Conservation (phyloP, 1,140 invertebrate species). For the Cyclargus thomasi region DNA sequence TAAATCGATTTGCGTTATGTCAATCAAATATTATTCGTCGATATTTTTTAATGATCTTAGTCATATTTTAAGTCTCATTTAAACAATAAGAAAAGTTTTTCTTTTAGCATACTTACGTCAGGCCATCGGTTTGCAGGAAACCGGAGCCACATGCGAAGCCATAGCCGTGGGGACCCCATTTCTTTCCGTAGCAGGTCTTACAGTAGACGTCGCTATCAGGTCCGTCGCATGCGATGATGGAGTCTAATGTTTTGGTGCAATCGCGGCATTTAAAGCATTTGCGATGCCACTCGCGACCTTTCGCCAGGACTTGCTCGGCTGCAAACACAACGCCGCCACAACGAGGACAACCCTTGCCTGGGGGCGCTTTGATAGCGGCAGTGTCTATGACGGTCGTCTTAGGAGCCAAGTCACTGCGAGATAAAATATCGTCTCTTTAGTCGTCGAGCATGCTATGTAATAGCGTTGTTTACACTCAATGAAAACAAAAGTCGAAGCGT, state of each 20-base stretch:
- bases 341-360: slow-evolving; percentile 91
- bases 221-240: slow-evolving; percentile 94
- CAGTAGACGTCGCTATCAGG: slow-evolving; percentile 94
- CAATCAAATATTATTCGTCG: too few species aligned
- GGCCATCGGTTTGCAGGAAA: slow-evolving; percentile 91
- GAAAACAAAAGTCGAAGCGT: background rate
- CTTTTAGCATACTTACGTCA: slow-evolving; percentile 79
- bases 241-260: slow-evolving; percentile 94
- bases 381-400: slow-evolving; percentile 87
- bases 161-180: slow-evolving; percentile 95
- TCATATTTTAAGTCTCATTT: too few species aligned
- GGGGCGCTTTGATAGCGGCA: slow-evolving; percentile 84
- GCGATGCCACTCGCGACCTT: slow-evolving; percentile 95
- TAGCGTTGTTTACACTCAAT: background rate
- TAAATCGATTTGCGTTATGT: too few species aligned
- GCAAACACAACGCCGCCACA: slow-evolving; percentile 94
- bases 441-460: background rate
- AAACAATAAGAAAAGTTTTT: too few species aligned
- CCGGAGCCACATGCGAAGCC: slow-evolving; percentile 96
- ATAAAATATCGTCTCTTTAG: background rate
- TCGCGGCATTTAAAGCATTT: slow-evolving; percentile 98
- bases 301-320: slow-evolving; percentile 91
- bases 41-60: too few species aligned
- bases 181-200: slow-evolving; percentile 93
- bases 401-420: slow-evolving; percentile 79